A percentile compares a stretch with the other conserved stretches of the same genome.
These are phyloP conservation scores for Plusia festucae DNA, from an alignment of 2,888 invertebrate genomes.

Conservation along the genomic window DNA sequence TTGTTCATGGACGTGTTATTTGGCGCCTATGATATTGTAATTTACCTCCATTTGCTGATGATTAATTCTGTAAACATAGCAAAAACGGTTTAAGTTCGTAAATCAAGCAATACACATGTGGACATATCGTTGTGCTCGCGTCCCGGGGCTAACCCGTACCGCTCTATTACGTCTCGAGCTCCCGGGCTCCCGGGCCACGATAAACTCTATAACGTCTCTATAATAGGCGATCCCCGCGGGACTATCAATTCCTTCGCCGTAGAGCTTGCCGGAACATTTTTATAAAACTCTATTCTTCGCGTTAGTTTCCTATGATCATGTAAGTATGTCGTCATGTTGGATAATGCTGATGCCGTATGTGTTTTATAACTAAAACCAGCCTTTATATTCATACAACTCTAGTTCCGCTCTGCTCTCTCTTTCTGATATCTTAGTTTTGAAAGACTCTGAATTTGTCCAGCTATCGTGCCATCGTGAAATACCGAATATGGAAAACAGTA, in stretches of 20 bases:
- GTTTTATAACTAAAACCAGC: neutral
- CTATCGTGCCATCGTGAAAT: no score
- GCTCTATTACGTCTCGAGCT: slow-evolving; percentile 44
- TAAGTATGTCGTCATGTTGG: neutral
- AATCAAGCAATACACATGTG: slow-evolving; percentile 3
- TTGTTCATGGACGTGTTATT: neutral
- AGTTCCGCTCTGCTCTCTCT: neutral
- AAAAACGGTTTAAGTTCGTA: slow-evolving; percentile 3
- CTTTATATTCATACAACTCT: neutral
- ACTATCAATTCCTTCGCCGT: slow-evolving; percentile 58
- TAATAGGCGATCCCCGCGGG: slow-evolving; percentile 59
- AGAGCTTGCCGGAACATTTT: slow-evolving; percentile 32
- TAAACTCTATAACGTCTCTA: slow-evolving; percentile 57
- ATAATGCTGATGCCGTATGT: neutral
- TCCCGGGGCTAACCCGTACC: slow-evolving; percentile 16
- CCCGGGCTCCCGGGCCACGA: slow-evolving; percentile 53
- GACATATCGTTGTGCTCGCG: slow-evolving; percentile 23
- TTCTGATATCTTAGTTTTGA: neutral
- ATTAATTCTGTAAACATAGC: neutral
- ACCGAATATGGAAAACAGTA: no score
- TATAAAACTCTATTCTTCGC: slow-evolving; percentile 26
- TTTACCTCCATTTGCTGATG: no score
- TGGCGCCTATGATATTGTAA: neutral
- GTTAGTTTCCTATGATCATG: slow-evolving; percentile 6
- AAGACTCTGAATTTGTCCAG: no score